Conservation (phyloP, 2,888 invertebrate species). For the Dryomyza anilis region DNA sequence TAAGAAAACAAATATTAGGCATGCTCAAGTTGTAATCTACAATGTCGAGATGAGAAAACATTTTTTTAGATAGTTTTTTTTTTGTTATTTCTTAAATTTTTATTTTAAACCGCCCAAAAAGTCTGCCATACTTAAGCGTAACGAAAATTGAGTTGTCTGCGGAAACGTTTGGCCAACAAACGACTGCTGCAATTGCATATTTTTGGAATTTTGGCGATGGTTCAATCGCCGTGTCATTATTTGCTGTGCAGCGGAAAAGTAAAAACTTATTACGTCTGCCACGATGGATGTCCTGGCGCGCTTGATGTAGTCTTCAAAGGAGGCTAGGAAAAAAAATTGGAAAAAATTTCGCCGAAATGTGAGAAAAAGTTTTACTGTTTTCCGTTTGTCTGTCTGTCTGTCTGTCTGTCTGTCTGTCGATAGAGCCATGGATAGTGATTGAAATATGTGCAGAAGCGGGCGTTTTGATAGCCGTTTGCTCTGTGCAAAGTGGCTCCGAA, state of each 20-base stretch:
- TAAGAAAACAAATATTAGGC: too few relatives aligned
- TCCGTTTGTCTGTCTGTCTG: neutral
- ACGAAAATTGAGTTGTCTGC: constrained; percentile 1
- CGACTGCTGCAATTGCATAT: constrained; percentile 14
- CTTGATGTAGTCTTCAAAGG: neutral
- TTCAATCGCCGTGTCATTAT: constrained; percentile 41
- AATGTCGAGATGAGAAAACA: too few relatives aligned
- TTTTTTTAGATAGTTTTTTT: too few relatives aligned
- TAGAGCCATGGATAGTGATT: neutral
- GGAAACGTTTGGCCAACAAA: constrained; percentile 1
- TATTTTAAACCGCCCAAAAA: constrained; percentile 12
- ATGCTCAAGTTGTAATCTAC: too few relatives aligned
- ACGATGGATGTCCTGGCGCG: constrained; percentile 19
- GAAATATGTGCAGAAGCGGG: neutral
- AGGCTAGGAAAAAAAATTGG: neutral
- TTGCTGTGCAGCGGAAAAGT: constrained; percentile 19
- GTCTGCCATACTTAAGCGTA: neutral
- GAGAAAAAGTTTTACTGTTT: neutral
- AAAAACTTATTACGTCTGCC: constrained; percentile 25
- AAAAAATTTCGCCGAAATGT: neutral
- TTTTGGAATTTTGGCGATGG: constrained; percentile 43
- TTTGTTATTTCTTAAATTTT: too few relatives aligned
- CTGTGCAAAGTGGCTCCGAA: constrained; percentile 12
- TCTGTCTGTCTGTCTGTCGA: neutral
- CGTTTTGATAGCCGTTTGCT: neutral